Evolutionary conservation across 2,888 invertebrate genomes (phyloP), one percentile per base, ranked within the genome.

Genomic region (Myathropa florea): DNA sequence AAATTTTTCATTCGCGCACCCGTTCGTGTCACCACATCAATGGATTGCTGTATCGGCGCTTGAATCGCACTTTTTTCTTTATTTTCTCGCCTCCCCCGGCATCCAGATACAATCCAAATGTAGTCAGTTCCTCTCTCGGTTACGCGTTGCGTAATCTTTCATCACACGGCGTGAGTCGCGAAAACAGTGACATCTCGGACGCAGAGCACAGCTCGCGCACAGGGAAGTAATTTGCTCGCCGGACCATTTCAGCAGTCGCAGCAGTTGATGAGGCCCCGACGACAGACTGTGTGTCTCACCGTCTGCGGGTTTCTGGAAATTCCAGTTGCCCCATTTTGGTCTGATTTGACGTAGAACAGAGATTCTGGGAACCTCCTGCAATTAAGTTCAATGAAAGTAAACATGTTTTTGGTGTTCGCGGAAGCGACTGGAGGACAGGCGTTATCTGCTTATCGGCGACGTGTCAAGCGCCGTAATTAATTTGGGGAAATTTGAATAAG

Each of bases 211-310:
- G 26, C 14, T 33, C 57, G 21, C 36, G 10, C 55, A 57, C 36
- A 83, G 77, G 82, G 82, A 77, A 83, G 65, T 77, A 36, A 53
- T 65, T 71, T 77, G 77, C 57, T 77, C 72, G 77, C 28, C 65
- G 46, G 71, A 83, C 82, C 82, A 26, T 65, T 71, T 77, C 77
- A 46, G 46, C 46, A 46, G 46, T 6, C 2, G n/a, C n/a, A 18
- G 46, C 7, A 7, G 21, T 30, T 46, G 18, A 7, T 18, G n/a
- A n/a, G n/a, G n/a, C n/a, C n/a, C n/a, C 46, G 7, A n/a, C 6
- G 46, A 7, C 46, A 18, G 18, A 46, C 18, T 18, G 46, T 46
- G 18, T 18, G 46, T 18, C 46, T 0, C 18, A 7, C 7, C n/a
- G 18, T 0, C 7, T 2, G 39, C 39, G 46, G 46, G 46, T 2